These are phyloP conservation scores for Macrocentrus cingulum DNA, from an alignment of 1,140 invertebrate genomes.

Conservation along the genomic window DNA sequence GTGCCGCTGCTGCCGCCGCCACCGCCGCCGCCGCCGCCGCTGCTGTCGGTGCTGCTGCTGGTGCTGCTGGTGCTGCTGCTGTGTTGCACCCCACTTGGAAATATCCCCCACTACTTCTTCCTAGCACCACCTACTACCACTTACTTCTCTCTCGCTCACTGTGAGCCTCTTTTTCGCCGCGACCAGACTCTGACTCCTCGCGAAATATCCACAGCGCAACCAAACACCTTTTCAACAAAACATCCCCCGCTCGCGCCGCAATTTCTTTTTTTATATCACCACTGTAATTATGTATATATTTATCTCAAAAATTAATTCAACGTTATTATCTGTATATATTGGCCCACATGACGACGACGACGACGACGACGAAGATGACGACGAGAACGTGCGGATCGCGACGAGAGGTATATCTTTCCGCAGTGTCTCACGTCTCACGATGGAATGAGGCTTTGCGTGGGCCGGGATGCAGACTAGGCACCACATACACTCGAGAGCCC, in stretches of 20 bases:
- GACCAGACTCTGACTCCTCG: neutral
- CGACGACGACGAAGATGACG: no score
- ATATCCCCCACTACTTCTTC: conserved; percentile 9
- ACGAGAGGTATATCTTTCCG: no score
- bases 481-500: no score
- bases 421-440: no score
- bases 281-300: no score
- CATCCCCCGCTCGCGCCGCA: neutral
- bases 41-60: neutral
- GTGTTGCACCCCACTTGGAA: conserved; percentile 24
- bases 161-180: neutral
- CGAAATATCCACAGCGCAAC: neutral
- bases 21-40: conserved; percentile 14
- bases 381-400: no score
- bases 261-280: no score
- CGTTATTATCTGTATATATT: no score
- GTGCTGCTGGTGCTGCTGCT: neutral
- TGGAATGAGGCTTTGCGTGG: no score
- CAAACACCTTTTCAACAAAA: neutral
- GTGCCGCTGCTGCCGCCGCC: conserved; percentile 9
- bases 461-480: no score
- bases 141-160: conserved; percentile 7
- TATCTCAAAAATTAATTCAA: no score
- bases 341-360: no score
- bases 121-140: neutral